Conservation (phyloP, 2,797 vertebrate species). For the Microctenopoma steveboyesi region DNA sequence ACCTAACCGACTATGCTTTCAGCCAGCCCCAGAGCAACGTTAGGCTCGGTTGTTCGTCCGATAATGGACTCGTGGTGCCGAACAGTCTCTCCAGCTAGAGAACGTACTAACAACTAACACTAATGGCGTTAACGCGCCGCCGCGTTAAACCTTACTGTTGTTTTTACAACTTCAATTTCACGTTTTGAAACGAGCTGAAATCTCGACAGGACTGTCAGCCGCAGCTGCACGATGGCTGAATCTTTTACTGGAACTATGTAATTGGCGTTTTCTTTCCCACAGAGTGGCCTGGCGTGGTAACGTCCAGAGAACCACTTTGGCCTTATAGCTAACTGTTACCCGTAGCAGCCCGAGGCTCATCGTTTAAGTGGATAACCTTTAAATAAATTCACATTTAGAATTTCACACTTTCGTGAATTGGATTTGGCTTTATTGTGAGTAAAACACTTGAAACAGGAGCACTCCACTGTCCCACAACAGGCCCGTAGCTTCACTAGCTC, state of each 20-base stretch:
- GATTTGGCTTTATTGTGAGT: background rate
- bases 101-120: background rate
- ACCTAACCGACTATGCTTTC: background rate
- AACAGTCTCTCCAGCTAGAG: background rate
- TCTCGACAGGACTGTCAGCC: background rate
- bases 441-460: background rate
- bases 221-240: too few species aligned
- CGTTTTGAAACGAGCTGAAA: background rate
- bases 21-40: too few species aligned
- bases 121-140: background rate
- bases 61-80: conserved; percentile 24
- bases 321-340: conserved; percentile 29
- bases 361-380: conserved; percentile 1
- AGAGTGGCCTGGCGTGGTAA: conserved; percentile 11
- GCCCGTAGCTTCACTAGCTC: conserved; percentile 3
- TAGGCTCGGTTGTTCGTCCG: conserved; percentile 5
- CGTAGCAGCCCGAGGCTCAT: conserved; percentile 44
- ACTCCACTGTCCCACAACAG: background rate
- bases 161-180: background rate
- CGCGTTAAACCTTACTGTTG: background rate
- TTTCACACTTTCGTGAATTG: background rate
- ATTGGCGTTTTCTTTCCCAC: background rate
- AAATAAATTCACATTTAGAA: background rate
- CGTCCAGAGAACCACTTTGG: conserved; percentile 11
- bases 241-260: background rate